phyloP scores from a whole-genome alignment of 1,140 invertebrate species.

The Eumeta japonica region DNA sequence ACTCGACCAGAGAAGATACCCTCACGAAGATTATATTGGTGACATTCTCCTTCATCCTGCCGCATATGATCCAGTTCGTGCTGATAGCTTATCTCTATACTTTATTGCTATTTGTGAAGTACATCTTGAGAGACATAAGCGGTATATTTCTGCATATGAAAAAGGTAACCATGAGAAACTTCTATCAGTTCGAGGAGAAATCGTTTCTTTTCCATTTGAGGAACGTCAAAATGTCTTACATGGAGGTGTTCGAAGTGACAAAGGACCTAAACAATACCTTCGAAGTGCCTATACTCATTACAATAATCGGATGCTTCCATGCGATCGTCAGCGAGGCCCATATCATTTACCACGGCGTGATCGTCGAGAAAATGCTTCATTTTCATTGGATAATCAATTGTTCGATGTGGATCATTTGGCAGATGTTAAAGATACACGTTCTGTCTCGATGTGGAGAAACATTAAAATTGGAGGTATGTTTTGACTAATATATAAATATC shows the following conservation, averaged over 20 bases:
- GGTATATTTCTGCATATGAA: conserved; percentile 14
- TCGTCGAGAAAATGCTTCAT: conserved; percentile 13
- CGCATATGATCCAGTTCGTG: conserved; percentile 32
- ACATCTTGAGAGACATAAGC: conserved; percentile 23
- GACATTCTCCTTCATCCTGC: conserved; percentile 24
- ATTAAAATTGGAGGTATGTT: conserved; percentile 28
- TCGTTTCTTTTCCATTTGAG: conserved; percentile 11
- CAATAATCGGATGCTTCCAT: conserved; percentile 33
- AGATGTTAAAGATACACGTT: conserved; percentile 32
- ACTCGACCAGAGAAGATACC: conserved; percentile 20
- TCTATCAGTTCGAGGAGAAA: background rate
- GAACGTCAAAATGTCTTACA: conserved; percentile 25
- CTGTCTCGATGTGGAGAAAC: conserved; percentile 26
- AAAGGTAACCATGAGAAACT: background rate
- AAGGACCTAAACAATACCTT: conserved; percentile 26
- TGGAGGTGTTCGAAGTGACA: conserved; percentile 31
- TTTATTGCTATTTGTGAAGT: conserved; percentile 21
- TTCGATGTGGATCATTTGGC: conserved; percentile 34
- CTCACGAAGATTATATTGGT: conserved; percentile 30
- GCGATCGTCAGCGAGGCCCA: conserved; percentile 32
- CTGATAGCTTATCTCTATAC: conserved; percentile 24
- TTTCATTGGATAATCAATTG: conserved; percentile 29
- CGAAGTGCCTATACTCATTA: conserved; percentile 28
- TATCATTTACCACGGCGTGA: conserved; percentile 30
- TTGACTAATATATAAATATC: too few relatives aligned